These are phyloP conservation scores for Tachysurus vachellii DNA, from an alignment of 2,113 vertebrate species.

Conservation along the genomic window DNA sequence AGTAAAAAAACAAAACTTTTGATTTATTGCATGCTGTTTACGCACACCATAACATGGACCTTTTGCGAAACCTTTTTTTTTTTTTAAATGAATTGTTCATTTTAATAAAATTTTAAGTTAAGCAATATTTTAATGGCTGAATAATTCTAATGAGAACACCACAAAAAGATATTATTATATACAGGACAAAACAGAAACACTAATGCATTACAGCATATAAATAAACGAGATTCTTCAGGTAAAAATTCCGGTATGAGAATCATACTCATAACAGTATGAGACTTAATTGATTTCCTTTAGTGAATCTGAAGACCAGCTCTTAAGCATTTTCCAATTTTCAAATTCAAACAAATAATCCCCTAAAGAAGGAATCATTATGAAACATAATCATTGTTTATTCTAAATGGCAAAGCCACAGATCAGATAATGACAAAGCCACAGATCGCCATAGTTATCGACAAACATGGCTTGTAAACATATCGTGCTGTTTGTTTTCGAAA, in stretches of 20 bases:
- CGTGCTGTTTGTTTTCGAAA: not conserved
- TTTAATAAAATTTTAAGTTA: not conserved
- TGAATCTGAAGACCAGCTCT: not conserved
- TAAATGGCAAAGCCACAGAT: not conserved
- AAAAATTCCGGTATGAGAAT: not conserved
- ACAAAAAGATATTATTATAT: not conserved
- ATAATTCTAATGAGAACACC: not conserved
- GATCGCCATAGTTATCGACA: not conserved
- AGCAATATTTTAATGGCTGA: not conserved
- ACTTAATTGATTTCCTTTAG: conserved; percentile 6
- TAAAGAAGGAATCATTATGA: not conserved
- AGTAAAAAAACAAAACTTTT: not conserved
- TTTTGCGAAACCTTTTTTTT: not conserved
- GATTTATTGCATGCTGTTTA: not conserved
- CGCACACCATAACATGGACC: not conserved
- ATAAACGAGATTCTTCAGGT: not conserved
- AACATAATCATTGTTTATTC: not conserved
- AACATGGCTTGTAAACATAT: not conserved
- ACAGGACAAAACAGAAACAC: not conserved
- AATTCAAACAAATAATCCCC: not conserved
- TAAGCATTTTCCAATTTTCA: not conserved
- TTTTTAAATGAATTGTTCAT: no score
- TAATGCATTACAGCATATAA: not conserved
- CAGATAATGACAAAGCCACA: not conserved
- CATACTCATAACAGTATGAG: not conserved